Base-by-base conservation (phyloP, 1,140 invertebrate genomes). In the Drosophila guanche region DNA sequence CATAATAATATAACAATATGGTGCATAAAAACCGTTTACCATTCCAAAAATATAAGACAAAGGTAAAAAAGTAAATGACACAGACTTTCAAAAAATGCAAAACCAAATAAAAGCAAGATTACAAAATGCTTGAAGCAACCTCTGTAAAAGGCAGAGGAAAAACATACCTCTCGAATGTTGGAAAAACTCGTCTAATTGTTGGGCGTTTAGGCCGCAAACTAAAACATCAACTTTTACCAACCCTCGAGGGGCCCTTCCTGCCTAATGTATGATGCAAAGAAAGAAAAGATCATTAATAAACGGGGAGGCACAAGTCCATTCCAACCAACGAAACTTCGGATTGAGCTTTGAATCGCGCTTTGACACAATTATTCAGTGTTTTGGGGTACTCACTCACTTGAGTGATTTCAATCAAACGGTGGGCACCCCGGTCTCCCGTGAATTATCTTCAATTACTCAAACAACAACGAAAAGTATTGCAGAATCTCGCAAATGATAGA, bases 401-500 rank as follows among this genome's bases (percentile, higher is more conserved):
- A 52, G 48, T 40, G 51, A 55, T 55, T 55, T 59, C 55, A 55
- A 59, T 55, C 27, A 54, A 59, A 29, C 27, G 56, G 16, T 29
- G 54, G 50, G n/a, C 27, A 59, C 7, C 29, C 27, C 16, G 16
- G 27, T 8, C 10, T 37, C 33, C 33, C 10, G 10, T 4, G 33
- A 3, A 37, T 67, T 53, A 51, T 63, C 20, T 33, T 50, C 40
- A 53, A 51, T 61, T 23, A 51, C 58, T 51, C 22, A 12, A 43
- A 41, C 41, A 52, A 46, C 33, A 51, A 45, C 10, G 65, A 65
- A 60, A 79, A 57, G 33, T 71, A 45, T 76, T 77, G 61, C 68
- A 46, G 62, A 81, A 76, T 68, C 51, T 53, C 53, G 55, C 57
- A 59, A 76, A 42, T 76, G 78, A 76, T 76, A 60, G 62, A 81